Base-by-base conservation (phyloP, 2,113 vertebrate species). In the Psittacara wagleri region DNA sequence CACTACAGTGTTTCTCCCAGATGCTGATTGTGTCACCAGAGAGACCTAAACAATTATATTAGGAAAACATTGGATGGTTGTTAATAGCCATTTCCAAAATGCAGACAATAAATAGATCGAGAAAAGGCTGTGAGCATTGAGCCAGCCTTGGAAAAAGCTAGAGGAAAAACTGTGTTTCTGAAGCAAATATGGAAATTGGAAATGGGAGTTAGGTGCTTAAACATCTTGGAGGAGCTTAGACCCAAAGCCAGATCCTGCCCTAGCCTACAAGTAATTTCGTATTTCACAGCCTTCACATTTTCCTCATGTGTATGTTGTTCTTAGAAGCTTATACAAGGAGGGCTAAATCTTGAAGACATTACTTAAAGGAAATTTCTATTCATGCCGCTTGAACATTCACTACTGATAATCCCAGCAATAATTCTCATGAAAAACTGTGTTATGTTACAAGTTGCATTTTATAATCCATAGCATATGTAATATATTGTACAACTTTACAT, bases 341-440 rank as follows among this genome's bases (percentile, higher is more conserved):
- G 63, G 51, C 16, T 0, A 2, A 90, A 90, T 92, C 64, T 68
- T 35, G 63, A 92, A 88, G 68, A 90, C 83, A 41, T 93, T 90
- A 86, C 73, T 83, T 87, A 92, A 83, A 67, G 92, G 80, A 96
- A 96, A 93, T 82, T 84, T 94, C 61, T 88, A 13, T 86, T 95
- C 39, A 52, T 64, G 55, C 68, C 5, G 0, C 72, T 91, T 91
- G 80, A 75, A 51, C 80, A 57, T 39, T 94, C 68, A n/a, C 55
- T 70, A 11, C 73, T 90, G 68, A 86, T 93, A 92, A 86, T 93
- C 61, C 85, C 29, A 41, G 73, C 86, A 78, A 86, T 86, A 93
- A 92, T 70, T 94, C 83, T 80, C 17, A 28, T 59, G 43, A 77
- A 91, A 94, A 95, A 15, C 7, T 43, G 41, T 66, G 29, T 66